A percentile compares a stretch with the other conserved stretches of the same genome.
phyloP scores from a whole-genome alignment of 2,113 vertebrate species.

The Tragelaphus scriptus region DNA sequence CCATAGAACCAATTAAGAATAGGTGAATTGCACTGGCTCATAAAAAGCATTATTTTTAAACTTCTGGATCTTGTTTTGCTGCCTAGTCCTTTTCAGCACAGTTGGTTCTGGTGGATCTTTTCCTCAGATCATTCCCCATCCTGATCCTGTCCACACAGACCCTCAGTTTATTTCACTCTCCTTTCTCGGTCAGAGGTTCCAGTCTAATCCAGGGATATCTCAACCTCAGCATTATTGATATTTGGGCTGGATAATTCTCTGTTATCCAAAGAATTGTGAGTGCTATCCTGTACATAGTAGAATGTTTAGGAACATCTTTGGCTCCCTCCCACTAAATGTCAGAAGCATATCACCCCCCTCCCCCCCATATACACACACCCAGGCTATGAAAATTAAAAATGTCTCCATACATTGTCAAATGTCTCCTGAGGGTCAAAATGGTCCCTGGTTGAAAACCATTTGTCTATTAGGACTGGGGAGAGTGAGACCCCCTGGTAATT shows the following conservation, averaged over 20 bases:
- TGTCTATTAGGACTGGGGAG: background rate
- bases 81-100: background rate
- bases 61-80: background rate
- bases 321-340: background rate
- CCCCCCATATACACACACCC: accelerated
- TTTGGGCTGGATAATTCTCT: background rate
- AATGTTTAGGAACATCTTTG: background rate
- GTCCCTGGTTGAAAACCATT: background rate
- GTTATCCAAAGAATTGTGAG: background rate
- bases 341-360: background rate
- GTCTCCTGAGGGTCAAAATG: background rate
- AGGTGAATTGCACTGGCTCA: background rate
- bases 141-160: background rate
- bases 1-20: constrained; percentile 9
- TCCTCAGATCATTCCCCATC: background rate
- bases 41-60: background rate
- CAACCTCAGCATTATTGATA: background rate
- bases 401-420: background rate
- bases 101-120: background rate
- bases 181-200: background rate
- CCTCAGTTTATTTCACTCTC: background rate
- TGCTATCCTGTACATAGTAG: no score
- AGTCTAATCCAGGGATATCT: background rate
- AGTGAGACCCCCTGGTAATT: background rate
- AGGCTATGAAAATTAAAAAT: background rate